Evolutionary conservation across 1,140 invertebrate genomes (phyloP), one percentile per base, ranked within the genome.

Genomic region (Drosophila watanabei): DNA sequence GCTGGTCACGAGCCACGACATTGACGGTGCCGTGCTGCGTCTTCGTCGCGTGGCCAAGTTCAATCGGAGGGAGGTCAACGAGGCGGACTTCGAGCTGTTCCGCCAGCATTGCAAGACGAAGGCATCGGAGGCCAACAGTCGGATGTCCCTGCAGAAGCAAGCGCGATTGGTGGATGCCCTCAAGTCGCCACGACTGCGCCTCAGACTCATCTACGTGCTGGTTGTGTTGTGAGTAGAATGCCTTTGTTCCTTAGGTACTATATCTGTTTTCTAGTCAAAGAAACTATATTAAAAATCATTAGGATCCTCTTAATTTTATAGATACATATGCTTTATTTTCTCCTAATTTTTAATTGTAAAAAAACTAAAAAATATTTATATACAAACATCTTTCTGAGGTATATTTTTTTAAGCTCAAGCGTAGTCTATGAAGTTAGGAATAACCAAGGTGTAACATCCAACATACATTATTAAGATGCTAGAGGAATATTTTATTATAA

Each of bases 21-120:
- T 93, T 3, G 93, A 94, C 16, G 92, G 94, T 37, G 95, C 95
- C 1, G 91, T 94, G 9, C 41, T 85, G 20, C 94, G 95, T 41
- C 93, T 95, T 58, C 61, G 87, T 41, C 90, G 80, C 20, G 94
- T 96, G 57, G 95, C 95, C 2, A 91, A 92, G 73, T 92, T 94
- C n/a, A 96, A 96, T 75, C 84, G 92, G 1, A 86, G 87, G 28
- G 62, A 60, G n/a, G 72, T 95, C 4, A 80, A 82, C 18, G 90
- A 93, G 5, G 65, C 92, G 30, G 81, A 93, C 13, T 80, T 94
- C 8, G 85, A 93, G 13, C 83, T 91, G 16, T 94, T 95, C 32
- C 85, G 92, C 4, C 72, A 54, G 20, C 79, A 87, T 48, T 87
- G 84, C 65, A 59, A 80, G 32, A n/a, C 39, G 0, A 64, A 58